phyloP scores from a whole-genome alignment of 1,140 invertebrate species.

The Orussus abietinus region DNA sequence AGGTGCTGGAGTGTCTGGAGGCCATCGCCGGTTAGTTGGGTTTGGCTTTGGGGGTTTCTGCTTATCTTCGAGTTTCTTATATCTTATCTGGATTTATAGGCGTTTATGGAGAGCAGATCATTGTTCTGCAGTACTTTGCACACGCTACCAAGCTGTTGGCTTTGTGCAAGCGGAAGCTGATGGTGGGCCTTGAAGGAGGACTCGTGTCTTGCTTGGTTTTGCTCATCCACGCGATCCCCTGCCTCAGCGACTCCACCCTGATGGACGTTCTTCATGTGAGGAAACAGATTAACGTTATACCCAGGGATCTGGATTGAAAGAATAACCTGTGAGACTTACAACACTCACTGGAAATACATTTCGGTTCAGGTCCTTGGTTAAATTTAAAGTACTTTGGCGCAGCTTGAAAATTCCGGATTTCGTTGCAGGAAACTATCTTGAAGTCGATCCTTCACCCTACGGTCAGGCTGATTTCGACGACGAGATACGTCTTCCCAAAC shows the following conservation, averaged over 20 bases:
- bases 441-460: constrained; percentile 76
- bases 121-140: constrained; percentile 91
- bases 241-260: constrained; percentile 76
- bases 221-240: constrained; percentile 75
- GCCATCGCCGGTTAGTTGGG: constrained; percentile 71
- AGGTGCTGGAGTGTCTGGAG: constrained; percentile 83
- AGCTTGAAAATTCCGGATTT: too few species aligned
- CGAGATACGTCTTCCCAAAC: constrained; percentile 73
- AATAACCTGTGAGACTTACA: too few species aligned
- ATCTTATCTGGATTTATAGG: constrained; percentile 51
- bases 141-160: constrained; percentile 82
- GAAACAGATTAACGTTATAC: too few species aligned
- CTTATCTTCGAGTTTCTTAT: constrained; percentile 10
- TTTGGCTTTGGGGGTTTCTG: constrained; percentile 11
- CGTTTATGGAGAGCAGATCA: constrained; percentile 90
- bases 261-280: constrained; percentile 80
- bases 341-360: too few species aligned
- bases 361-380: too few species aligned
- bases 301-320: too few species aligned
- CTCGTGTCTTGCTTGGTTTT: constrained; percentile 81
- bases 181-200: constrained; percentile 80
- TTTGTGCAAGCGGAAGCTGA: constrained; percentile 73
- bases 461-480: constrained; percentile 68
- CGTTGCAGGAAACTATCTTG: constrained; percentile 65
- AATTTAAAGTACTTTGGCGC: too few species aligned